Conservation (phyloP, 2,888 invertebrate genomes). For the Rotaria sp. region DNA sequence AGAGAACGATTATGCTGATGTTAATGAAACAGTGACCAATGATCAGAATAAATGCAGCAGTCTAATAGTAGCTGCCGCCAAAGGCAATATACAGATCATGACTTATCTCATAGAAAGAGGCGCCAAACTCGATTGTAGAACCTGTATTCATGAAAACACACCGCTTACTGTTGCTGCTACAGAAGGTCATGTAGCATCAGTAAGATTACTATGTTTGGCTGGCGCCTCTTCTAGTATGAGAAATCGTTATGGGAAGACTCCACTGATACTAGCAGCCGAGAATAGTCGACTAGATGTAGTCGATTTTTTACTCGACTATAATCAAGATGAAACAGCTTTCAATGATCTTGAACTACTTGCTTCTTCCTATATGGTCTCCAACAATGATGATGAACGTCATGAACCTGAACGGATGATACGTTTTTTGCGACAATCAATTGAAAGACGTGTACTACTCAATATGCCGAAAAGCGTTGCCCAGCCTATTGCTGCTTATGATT, state of each 20-base stretch:
- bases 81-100: too few relatives aligned
- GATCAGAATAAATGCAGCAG: too few relatives aligned
- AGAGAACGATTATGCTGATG: neutral
- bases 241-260: neutral
- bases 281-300: neutral
- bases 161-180: neutral
- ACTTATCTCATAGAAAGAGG: neutral
- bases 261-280: neutral
- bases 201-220: neutral
- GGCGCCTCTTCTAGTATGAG: neutral
- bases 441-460: neutral
- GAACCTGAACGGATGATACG: neutral
- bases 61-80: too few relatives aligned
- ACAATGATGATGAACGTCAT: neutral
- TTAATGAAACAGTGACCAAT: too few relatives aligned
- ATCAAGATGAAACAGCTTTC: neutral
- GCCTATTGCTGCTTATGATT: neutral
- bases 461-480: neutral
- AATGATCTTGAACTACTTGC: neutral
- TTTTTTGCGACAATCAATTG: neutral
- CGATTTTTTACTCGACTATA: neutral
- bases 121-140: neutral
- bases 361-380: neutral
- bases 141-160: neutral
- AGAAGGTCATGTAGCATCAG: neutral